These are phyloP conservation scores for Xiphophorus hellerii DNA, from an alignment of 2,113 vertebrate genomes.

Conservation along the genomic window DNA sequence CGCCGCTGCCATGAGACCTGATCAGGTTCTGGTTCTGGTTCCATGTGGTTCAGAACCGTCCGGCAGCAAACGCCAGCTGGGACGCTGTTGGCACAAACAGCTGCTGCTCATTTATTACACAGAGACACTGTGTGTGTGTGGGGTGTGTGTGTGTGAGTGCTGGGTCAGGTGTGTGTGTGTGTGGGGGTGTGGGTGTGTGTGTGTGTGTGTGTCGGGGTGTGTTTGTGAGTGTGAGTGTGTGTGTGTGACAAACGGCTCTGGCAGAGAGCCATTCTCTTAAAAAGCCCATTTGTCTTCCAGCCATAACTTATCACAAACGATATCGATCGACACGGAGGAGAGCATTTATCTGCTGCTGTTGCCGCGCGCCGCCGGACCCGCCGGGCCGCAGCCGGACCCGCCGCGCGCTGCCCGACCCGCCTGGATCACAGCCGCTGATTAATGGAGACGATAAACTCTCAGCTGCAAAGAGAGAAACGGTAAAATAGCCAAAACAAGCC, in stretches of 20 bases:
- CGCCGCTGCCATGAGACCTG: neutral
- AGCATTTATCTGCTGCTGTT: slow-evolving; percentile 47
- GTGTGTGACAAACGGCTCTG: slow-evolving; percentile 36
- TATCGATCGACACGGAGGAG: slow-evolving; percentile 39
- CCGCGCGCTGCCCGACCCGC: no score
- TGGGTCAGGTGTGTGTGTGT: slow-evolving; percentile 1
- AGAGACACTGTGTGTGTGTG: neutral
- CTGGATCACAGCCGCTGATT: slow-evolving; percentile 49
- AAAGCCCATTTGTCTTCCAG: slow-evolving; percentile 47
- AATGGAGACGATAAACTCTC: slow-evolving; percentile 32
- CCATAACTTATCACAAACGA: slow-evolving; percentile 48
- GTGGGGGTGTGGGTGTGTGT: no score
- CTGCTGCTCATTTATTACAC: neutral
- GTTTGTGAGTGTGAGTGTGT: slow-evolving; percentile 5
- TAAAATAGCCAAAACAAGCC: slow-evolving; percentile 15
- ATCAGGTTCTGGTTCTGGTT: slow-evolving; percentile 30
- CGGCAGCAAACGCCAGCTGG: neutral
- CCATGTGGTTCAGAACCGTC: slow-evolving; percentile 13
- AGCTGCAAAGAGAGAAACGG: neutral
- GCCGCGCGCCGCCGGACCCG: neutral
- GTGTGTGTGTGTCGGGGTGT: slow-evolving; percentile 5
- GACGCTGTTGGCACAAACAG: neutral
- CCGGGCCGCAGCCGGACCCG: no score
- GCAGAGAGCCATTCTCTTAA: slow-evolving; percentile 9
- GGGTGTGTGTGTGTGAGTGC: neutral